Evolutionary conservation across 1,140 invertebrate genomes (phyloP).

Genomic region (Phthorimaea operculella): DNA sequence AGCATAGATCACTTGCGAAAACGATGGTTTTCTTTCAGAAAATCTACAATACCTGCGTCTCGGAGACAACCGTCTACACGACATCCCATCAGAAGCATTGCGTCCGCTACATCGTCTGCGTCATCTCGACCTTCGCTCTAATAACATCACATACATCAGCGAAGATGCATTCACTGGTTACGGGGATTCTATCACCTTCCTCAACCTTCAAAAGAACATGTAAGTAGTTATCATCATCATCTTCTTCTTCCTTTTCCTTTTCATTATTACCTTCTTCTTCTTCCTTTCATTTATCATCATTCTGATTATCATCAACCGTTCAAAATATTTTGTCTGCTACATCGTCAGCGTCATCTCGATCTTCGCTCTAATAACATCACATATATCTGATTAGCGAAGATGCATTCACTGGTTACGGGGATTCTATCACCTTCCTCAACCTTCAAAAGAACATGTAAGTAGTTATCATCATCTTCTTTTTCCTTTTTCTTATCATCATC

Average conservation of each 20-base stretch:
- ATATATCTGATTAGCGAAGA: slow-evolving; percentile 76
- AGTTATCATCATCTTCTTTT: background rate
- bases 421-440: slow-evolving; percentile 90
- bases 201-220: slow-evolving; percentile 93
- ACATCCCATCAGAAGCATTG: slow-evolving; percentile 84
- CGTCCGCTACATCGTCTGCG: slow-evolving; percentile 83
- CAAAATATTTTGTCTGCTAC: too few species aligned
- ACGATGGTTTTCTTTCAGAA: slow-evolving; percentile 25
- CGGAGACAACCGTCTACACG: slow-evolving; percentile 86
- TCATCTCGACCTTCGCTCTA: slow-evolving; percentile 87
- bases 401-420: slow-evolving; percentile 89
- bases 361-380: slow-evolving; percentile 89
- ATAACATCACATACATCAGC: slow-evolving; percentile 83
- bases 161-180: slow-evolving; percentile 91
- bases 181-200: slow-evolving; percentile 91
- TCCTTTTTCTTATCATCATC: too few species aligned
- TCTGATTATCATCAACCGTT: too few species aligned
- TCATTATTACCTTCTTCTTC: too few species aligned
- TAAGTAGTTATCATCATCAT: slow-evolving; percentile 35
- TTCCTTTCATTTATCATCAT: too few species aligned
- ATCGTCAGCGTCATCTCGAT: slow-evolving; percentile 87
- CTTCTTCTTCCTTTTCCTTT: too few species aligned
- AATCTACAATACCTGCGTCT: slow-evolving; percentile 89
- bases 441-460: slow-evolving; percentile 88
- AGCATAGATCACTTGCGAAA: too few species aligned